Evolutionary conservation across 2,888 invertebrate species (phyloP).

Genomic region (Euclidia mi): DNA sequence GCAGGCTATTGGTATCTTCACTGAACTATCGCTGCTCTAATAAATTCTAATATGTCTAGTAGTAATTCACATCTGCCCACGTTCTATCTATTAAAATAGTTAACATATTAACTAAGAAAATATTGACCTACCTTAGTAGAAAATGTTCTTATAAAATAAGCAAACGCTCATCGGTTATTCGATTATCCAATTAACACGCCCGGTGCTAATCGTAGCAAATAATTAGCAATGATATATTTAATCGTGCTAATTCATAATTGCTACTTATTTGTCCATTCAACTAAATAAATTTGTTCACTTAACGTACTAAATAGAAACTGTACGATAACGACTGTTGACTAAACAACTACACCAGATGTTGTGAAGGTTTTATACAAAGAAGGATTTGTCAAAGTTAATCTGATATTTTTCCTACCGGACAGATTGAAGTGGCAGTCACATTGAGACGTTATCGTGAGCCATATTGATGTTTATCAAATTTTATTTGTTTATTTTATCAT

Average conservation of each 20-base stretch:
- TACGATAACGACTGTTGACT: slow-evolving; percentile 11
- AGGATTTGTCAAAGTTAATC: slow-evolving; percentile 35
- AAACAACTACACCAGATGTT: slow-evolving; percentile 16
- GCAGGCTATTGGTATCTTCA: no score
- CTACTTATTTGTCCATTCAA: slow-evolving; percentile 27
- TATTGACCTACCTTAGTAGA: slow-evolving; percentile 1
- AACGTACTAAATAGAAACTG: slow-evolving; percentile 20
- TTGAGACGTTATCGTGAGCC: slow-evolving; percentile 47
- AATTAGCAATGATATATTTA: slow-evolving; percentile 45
- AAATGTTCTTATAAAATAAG: slow-evolving; percentile 4
- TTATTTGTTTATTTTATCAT: slow-evolving; percentile 26
- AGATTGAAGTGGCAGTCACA: slow-evolving; percentile 57
- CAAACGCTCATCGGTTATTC: not conserved
- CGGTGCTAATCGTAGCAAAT: slow-evolving; percentile 33
- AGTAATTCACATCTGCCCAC: not conserved
- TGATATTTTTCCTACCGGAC: slow-evolving; percentile 50
- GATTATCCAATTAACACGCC: slow-evolving; percentile 40
- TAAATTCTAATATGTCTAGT: no score
- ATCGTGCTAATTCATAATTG: slow-evolving; percentile 48
- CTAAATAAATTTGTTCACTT: slow-evolving; percentile 8
- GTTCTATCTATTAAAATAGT: not conserved
- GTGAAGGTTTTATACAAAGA: slow-evolving; percentile 21
- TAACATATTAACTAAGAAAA: not conserved
- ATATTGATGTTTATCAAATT: slow-evolving; percentile 27
- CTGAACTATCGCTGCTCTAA: no score